Conservation (phyloP, 37 sponge, comb jelly and placozoan species). For the Crambe crambe region DNA sequence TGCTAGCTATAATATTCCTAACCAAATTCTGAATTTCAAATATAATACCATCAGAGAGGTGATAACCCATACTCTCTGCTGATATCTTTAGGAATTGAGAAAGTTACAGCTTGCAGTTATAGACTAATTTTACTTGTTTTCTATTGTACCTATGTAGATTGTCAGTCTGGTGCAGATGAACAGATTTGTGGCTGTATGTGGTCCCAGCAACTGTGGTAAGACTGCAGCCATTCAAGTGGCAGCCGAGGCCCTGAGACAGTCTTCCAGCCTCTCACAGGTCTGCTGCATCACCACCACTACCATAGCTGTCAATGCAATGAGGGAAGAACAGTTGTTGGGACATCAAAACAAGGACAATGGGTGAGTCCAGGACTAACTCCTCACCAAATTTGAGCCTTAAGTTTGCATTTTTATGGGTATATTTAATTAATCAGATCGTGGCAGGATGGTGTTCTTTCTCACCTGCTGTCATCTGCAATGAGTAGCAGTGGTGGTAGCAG, state of each 20-base stretch:
- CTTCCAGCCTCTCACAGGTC: not conserved
- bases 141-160: too few species aligned
- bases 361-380: constrained; percentile 1
- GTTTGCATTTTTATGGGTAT: not conserved
- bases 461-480: constrained; percentile 4
- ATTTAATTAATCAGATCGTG: constrained; percentile 32
- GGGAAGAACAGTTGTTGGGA: constrained; percentile 48
- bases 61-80: too few species aligned
- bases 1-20: too few species aligned
- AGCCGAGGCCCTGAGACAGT: constrained; percentile 31
- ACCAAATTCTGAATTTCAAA: too few species aligned
- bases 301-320: constrained; percentile 23
- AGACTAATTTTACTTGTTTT: too few species aligned
- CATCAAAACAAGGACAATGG: constrained; percentile 11
- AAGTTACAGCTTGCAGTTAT: too few species aligned
- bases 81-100: too few species aligned
- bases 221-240: constrained; percentile 34
- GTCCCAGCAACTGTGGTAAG: constrained; percentile 48
- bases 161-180: constrained; percentile 25
- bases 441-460: constrained; percentile 46
- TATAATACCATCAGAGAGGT: too few species aligned
- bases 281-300: constrained; percentile 12
- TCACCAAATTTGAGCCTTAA: too few species aligned
- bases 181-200: constrained; percentile 27
- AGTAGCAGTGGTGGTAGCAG: not conserved